Evolutionary conservation across 2,888 invertebrate species (phyloP).

Genomic region (Salticus scenicus): DNA sequence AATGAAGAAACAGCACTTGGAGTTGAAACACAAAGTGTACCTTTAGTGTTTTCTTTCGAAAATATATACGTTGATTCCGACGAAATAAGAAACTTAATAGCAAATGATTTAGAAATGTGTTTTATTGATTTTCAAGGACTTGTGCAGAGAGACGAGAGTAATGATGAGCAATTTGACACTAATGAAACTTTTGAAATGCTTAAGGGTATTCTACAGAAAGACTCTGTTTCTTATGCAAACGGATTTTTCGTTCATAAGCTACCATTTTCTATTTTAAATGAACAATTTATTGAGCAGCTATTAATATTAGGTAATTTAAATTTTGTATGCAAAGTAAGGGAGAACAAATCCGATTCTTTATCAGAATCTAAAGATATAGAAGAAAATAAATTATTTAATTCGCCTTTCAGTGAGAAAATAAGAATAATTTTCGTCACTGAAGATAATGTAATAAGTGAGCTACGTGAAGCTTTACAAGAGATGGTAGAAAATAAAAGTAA

Average conservation of each 20-base stretch:
- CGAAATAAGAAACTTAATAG: conserved; percentile 46
- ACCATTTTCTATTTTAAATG: conserved; percentile 38
- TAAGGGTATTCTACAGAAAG: conserved; percentile 34
- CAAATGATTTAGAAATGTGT: conserved; percentile 51
- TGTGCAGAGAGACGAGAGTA: conserved; percentile 31
- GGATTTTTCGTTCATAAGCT: conserved; percentile 54
- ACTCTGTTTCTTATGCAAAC: conserved; percentile 52
- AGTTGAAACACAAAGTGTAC: not conserved
- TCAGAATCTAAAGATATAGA: not conserved
- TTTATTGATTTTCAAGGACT: conserved; percentile 51
- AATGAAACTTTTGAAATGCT: conserved; percentile 30
- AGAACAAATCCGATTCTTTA: conserved; percentile 32
- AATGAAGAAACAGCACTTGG: not conserved
- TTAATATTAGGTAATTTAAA: conserved; percentile 38
- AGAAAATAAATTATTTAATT: conserved; percentile 32
- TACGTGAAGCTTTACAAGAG: conserved; percentile 33
- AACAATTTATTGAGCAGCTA: conserved; percentile 24
- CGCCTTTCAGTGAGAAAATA: conserved; percentile 35
- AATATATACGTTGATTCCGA: conserved; percentile 34
- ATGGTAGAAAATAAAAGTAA: not conserved
- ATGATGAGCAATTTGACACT: conserved; percentile 11
- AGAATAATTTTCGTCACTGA: conserved; percentile 55
- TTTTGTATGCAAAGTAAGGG: conserved; percentile 49
- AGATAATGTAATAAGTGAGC: conserved; percentile 35
- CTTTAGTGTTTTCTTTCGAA: conserved; percentile 49